Percentiles rank a stretch among this genome's conserved stretches.
phyloP scores from a whole-genome alignment of 92 coral and sea anemone genomes.

The Phenganax subtilis region DNA sequence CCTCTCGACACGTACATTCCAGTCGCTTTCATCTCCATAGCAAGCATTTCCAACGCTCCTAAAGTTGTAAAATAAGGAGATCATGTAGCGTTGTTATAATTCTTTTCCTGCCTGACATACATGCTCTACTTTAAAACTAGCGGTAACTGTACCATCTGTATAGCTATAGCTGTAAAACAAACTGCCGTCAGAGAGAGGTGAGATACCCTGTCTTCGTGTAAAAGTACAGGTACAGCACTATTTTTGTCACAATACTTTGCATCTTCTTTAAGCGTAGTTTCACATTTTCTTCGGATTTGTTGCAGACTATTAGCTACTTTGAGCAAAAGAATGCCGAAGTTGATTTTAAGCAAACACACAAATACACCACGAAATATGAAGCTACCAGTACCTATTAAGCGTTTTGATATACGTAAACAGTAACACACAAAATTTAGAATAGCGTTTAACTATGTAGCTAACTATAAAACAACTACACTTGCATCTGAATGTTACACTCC shows the following conservation, averaged over 20 bases:
- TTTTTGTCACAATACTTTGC: neutral
- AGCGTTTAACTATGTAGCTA: neutral
- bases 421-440: neutral
- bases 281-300: no score
- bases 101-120: no score
- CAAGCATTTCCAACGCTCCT: constrained; percentile 99
- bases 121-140: neutral
- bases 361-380: no score
- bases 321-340: no score
- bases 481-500: neutral
- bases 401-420: no score
- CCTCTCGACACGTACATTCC: constrained; percentile 99
- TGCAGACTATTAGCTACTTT: no score
- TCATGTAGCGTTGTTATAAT: neutral
- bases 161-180: neutral
- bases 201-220: no score
- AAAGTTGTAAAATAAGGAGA: neutral
- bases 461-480: neutral
- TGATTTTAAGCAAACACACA: no score
- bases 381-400: no score
- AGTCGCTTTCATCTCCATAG: constrained; percentile 99
- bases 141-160: neutral
- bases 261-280: no score
- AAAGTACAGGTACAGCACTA: neutral
- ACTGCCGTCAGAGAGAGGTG: neutral